Evolutionary conservation across 2,888 invertebrate species (phyloP).

Genomic region (Auanema sp.): DNA sequence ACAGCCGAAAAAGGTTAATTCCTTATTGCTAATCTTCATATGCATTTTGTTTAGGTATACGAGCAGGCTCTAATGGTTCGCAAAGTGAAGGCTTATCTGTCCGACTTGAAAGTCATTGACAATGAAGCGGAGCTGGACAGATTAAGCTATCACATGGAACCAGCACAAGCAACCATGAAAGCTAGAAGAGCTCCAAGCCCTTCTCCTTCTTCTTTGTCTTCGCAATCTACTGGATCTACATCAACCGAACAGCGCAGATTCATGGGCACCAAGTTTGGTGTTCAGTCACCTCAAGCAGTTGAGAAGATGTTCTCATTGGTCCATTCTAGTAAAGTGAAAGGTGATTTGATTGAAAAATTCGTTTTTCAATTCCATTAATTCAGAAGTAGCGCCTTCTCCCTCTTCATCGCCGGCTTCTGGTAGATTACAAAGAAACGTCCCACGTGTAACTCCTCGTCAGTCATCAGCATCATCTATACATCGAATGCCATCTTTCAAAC

Average conservation of each 20-base stretch:
- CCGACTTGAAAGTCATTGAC: conserved; percentile 84
- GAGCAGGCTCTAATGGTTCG: conserved; percentile 88
- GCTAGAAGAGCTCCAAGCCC: conserved; percentile 75
- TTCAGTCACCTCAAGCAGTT: conserved; percentile 94
- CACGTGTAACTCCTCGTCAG: conserved; percentile 31
- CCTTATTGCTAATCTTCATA: background rate
- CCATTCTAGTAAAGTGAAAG: conserved; percentile 44
- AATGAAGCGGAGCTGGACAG: conserved; percentile 87
- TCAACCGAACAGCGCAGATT: conserved; percentile 28
- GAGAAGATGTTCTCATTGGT: conserved; percentile 85
- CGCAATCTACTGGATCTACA: conserved; percentile 74
- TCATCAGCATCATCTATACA: conserved; percentile 15
- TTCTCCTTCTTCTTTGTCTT: conserved; percentile 78
- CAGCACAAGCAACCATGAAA: conserved; percentile 40
- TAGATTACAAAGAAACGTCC: conserved; percentile 36
- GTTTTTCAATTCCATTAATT: background rate
- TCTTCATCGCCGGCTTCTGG: conserved; percentile 26
- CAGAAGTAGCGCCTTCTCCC: conserved; percentile 5
- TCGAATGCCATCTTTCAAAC: conserved; percentile 19
- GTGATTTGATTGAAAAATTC: conserved; percentile 9
- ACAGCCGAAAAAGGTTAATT: conserved; percentile 42
- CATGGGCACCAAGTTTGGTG: conserved; percentile 69
- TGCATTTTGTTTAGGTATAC: conserved; percentile 46
- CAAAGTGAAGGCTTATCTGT: conserved; percentile 90
- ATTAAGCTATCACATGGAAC: conserved; percentile 86